Evolutionary conservation across 1,140 invertebrate species (phyloP), one percentile per base, ranked within the genome.

Genomic region (Zeugodacus cucurbitae): DNA sequence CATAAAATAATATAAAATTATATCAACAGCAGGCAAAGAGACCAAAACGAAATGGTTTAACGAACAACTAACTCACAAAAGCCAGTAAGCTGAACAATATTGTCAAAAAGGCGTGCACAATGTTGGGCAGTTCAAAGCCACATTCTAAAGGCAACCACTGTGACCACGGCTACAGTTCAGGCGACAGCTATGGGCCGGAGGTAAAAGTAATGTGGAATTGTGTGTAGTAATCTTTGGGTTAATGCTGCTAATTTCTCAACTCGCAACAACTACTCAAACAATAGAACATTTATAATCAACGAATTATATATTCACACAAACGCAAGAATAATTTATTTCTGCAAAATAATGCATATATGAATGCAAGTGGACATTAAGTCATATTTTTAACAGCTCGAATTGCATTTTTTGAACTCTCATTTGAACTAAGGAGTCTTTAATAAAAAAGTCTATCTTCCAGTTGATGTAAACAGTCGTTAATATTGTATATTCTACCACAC

Each of bases 221-320:
- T 20, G 70, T 74, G 70, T 44, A 6, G 70, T 7, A 74, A 74
- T 14, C 20, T 74, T 41, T 10, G 29, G 20, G 26, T 17, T 74
- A 74, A 74, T 74, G 70, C 5, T 74, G 70, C 37, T 74, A 74
- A 74, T 74, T 44, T 74, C 41, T 74, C 22, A 44, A n/a, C 37
- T 44, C 10, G 22, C 34, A 44, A 41, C 34, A 74, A 74, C 70
- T 22, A 74, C 2, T 17, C 14, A 1, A 34, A 44, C 17, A 41
- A 41, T 44, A 41, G 32, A 29, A 22, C 41, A 74, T 37, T 41
- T 74, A 22, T 54, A 17, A 17, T 20, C 17, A 54, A 20, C 48
- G 14, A 54, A n/a, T n/a, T n/a, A n/a, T n/a, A n/a, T n/a, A n/a
- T n/a, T n/a, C n/a, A n/a, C n/a, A n/a, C n/a, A n/a, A n/a, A n/a